Percentiles rank a stretch among this genome's conserved stretches.
These are phyloP conservation scores for Siniperca obscura DNA, from an alignment of 2,797 vertebrate species.

Conservation along the genomic window DNA sequence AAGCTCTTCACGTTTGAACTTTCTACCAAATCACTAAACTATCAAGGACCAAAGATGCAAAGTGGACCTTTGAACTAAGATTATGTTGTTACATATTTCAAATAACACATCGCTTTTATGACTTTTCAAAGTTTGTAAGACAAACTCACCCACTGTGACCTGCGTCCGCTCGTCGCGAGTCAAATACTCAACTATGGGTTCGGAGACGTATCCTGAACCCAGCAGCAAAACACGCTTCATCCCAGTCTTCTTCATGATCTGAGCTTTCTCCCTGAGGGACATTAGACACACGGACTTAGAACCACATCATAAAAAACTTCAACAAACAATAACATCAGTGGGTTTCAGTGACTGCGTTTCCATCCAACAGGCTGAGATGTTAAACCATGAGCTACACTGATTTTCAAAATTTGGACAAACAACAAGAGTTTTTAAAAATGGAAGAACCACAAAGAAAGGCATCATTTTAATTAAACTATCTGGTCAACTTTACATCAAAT, in stretches of 20 bases:
- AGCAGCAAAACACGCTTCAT: slow-evolving; percentile 93
- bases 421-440: background rate
- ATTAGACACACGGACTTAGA: background rate
- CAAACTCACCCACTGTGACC: slow-evolving; percentile 92
- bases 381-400: background rate
- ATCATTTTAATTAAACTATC: background rate
- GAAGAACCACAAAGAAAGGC: background rate
- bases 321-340: background rate
- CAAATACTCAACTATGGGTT: slow-evolving; percentile 93
- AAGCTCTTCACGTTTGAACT: no score
- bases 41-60: background rate
- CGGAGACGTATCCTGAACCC: slow-evolving; percentile 95
- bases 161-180: slow-evolving; percentile 87
- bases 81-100: no score
- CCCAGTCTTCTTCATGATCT: slow-evolving; percentile 83
- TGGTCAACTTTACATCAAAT: background rate
- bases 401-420: background rate
- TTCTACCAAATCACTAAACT: no score
- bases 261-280: slow-evolving; percentile 74
- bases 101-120: background rate
- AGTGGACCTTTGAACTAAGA: background rate
- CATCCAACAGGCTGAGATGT: background rate
- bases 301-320: background rate
- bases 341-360: background rate
- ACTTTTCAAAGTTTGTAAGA: no score